These are phyloP conservation scores for Epistrophe eligans DNA, from an alignment of 2,888 invertebrate genomes.

Conservation along the genomic window DNA sequence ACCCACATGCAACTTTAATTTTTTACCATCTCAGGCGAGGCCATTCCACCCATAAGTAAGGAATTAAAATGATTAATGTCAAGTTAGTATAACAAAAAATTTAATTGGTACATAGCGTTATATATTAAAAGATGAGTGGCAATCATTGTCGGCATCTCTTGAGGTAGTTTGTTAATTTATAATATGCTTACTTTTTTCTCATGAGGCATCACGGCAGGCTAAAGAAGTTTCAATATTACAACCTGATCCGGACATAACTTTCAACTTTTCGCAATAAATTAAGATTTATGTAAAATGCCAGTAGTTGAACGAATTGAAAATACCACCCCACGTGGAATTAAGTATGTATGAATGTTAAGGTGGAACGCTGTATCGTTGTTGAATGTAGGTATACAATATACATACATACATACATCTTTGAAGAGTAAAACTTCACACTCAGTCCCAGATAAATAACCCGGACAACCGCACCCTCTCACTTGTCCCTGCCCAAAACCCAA, in stretches of 20 bases:
- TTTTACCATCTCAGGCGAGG: too few species aligned
- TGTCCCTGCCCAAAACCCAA: background rate
- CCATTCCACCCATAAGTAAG: too few species aligned
- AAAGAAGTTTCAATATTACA: constrained; percentile 22
- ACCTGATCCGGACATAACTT: constrained; percentile 18
- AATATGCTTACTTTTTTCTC: constrained; percentile 6
- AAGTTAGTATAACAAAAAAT: too few species aligned
- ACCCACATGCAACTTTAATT: too few species aligned
- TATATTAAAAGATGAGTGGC: background rate
- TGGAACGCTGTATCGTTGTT: background rate
- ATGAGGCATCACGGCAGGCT: background rate
- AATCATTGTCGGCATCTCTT: background rate
- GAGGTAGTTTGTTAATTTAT: constrained; percentile 1
- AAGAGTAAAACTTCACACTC: constrained; percentile 1
- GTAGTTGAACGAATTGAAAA: constrained; percentile 30
- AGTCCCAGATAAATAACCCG: constrained; percentile 1
- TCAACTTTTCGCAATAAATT: constrained; percentile 43
- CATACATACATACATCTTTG: background rate
- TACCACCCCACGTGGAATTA: constrained; percentile 18
- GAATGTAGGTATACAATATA: background rate
- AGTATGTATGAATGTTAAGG: background rate
- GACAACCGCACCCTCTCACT: background rate
- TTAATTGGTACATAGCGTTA: too few species aligned
- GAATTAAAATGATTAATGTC: too few species aligned
- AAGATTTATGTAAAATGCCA: constrained; percentile 29